Evolutionary conservation across 2,888 invertebrate species (phyloP).

Genomic region (Drosophila affinis): DNA sequence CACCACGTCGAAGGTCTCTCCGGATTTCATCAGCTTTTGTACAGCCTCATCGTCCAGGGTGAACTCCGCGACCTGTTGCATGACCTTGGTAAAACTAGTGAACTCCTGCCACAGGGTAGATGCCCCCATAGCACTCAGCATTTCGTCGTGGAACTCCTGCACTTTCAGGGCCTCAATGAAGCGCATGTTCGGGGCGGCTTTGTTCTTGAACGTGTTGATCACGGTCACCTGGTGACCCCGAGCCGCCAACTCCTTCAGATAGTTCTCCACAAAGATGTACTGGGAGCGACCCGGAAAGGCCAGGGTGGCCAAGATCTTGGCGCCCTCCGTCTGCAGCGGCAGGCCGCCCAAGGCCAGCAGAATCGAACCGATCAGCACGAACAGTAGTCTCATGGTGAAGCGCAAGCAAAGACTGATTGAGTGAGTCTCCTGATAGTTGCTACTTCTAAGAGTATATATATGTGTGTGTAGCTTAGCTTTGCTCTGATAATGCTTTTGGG

Average conservation of each 20-base stretch:
- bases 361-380: conserved; percentile 9
- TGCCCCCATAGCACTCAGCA: conserved; percentile 1
- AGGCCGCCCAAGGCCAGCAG: conserved; percentile 26
- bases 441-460: not conserved
- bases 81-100: not conserved
- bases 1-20: conserved; percentile 81
- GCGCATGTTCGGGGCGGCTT: conserved; percentile 48
- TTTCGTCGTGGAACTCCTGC: conserved; percentile 32
- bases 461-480: not conserved
- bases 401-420: conserved; percentile 9
- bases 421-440: not conserved
- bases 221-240: conserved; percentile 82
- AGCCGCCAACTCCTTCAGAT: conserved; percentile 61
- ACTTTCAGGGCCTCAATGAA: conserved; percentile 52
- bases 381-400: conserved; percentile 40
- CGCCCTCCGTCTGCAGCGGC: conserved; percentile 38
- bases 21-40: conserved; percentile 64
- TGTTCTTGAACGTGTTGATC: conserved; percentile 62
- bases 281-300: conserved; percentile 71
- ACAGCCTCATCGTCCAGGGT: conserved; percentile 51
- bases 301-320: conserved; percentile 65
- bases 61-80: not conserved
- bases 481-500: conserved; percentile 9
- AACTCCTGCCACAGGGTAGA: conserved; percentile 26
- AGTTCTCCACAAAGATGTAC: conserved; percentile 71